phyloP scores from a whole-genome alignment of 1,140 invertebrate genomes.

The Zeugodacus cucurbitae region DNA sequence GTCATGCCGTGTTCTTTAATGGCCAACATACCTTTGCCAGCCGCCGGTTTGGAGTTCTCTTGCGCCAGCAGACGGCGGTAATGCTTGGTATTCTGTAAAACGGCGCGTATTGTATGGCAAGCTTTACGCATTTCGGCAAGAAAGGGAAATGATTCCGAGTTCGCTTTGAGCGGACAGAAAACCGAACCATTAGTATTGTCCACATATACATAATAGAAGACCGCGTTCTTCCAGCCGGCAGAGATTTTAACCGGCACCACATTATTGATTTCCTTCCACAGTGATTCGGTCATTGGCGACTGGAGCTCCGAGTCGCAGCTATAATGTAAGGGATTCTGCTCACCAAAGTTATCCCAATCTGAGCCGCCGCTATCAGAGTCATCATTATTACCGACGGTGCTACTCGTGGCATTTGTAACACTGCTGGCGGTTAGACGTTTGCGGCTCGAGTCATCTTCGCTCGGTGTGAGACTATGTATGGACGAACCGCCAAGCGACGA shows the following conservation, averaged over 20 bases:
- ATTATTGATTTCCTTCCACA: conserved; percentile 78
- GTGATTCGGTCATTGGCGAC: conserved; percentile 76
- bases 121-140: conserved; percentile 75
- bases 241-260: conserved; percentile 70
- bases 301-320: conserved; percentile 73
- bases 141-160: conserved; percentile 68
- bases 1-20: conserved; percentile 67
- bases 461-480: conserved; percentile 61
- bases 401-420: background rate
- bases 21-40: conserved; percentile 78
- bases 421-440: conserved; percentile 49
- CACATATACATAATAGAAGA: conserved; percentile 60
- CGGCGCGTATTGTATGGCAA: conserved; percentile 75
- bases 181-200: conserved; percentile 57
- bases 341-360: conserved; percentile 72
- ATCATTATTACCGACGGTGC: conserved; percentile 46
- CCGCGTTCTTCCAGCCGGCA: conserved; percentile 58
- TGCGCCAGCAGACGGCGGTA: conserved; percentile 71
- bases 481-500: conserved; percentile 60
- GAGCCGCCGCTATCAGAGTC: conserved; percentile 66
- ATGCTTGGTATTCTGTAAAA: conserved; percentile 74
- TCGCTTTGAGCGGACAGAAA: conserved; percentile 54
- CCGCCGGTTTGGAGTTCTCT: conserved; percentile 65
- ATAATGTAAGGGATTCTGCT: conserved; percentile 71
- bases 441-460: conserved; percentile 57